phyloP scores from a whole-genome alignment of 2,797 vertebrate genomes.

The Xenopus petersii region DNA sequence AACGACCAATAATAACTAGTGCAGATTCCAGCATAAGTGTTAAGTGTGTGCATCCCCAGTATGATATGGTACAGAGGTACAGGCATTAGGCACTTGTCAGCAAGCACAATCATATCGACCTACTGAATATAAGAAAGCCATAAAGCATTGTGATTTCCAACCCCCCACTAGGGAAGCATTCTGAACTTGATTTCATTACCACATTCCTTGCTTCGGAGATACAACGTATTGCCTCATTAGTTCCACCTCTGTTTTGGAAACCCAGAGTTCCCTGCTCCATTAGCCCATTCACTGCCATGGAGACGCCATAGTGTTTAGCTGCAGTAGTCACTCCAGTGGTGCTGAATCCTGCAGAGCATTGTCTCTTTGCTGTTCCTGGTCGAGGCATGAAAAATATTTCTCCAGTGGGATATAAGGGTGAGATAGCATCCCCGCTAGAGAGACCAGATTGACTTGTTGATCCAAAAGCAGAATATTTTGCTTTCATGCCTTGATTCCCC shows the following conservation, averaged over 20 bases:
- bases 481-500: too few relatives aligned
- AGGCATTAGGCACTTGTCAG: too few relatives aligned
- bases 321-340: background rate
- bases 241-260: conserved; percentile 11
- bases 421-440: too few relatives aligned
- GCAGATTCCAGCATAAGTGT: too few relatives aligned
- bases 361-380: background rate
- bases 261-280: background rate
- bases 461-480: too few relatives aligned
- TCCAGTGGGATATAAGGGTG: too few relatives aligned
- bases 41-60: too few relatives aligned
- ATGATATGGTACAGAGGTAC: too few relatives aligned
- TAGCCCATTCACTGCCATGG: conserved; percentile 17
- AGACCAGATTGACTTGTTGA: background rate
- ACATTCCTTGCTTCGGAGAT: conserved; percentile 17
- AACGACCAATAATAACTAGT: background rate
- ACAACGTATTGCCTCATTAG: conserved; percentile 28
- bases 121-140: background rate
- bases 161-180: background rate
- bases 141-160: background rate
- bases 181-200: conserved; percentile 15
- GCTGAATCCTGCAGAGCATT: conserved; percentile 2
- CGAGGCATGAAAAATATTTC: background rate
- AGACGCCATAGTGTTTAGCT: conserved; percentile 10
- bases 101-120: too few relatives aligned